phyloP scores from a whole-genome alignment of 1,140 invertebrate genomes.

The Matsumurasca onukii region DNA sequence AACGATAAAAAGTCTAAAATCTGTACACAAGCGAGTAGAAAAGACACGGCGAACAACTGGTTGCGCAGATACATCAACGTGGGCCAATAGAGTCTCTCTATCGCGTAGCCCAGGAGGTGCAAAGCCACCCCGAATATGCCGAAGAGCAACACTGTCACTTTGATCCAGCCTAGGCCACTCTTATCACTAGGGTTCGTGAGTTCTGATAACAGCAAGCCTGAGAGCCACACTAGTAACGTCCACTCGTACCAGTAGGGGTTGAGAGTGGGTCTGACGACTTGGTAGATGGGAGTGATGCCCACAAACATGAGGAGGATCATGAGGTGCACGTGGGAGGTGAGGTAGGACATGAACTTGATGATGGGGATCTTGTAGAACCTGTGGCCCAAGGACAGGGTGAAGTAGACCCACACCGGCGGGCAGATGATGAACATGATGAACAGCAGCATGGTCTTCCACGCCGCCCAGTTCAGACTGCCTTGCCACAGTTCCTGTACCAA shows the following conservation, averaged over 20 bases:
- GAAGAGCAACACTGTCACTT: conserved; percentile 88
- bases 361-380: conserved; percentile 96
- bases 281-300: conserved; percentile 87
- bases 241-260: conserved; percentile 94
- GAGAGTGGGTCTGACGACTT: conserved; percentile 70
- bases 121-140: conserved; percentile 89
- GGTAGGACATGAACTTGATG: conserved; percentile 99
- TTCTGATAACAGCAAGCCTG: conserved; percentile 93
- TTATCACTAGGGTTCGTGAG: conserved; percentile 96
- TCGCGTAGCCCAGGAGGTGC: conserved; percentile 75
- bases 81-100: conserved; percentile 67
- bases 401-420: conserved; percentile 94
- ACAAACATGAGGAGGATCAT: conserved; percentile 90
- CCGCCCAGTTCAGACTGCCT: conserved; percentile 92
- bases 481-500: conserved; percentile 93
- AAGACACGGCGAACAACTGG: conserved; percentile 92
- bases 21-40: conserved; percentile 94
- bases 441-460: conserved; percentile 90
- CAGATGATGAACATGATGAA: conserved; percentile 90
- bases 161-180: conserved; percentile 90
- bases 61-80: conserved; percentile 90
- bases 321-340: conserved; percentile 97
- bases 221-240: conserved; percentile 93
- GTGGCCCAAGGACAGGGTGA: conserved; percentile 93
- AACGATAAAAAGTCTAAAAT: conserved; percentile 97